Conservation (phyloP, 64 coral and sea anemone genomes). For the Montipora foliosa region DNA sequence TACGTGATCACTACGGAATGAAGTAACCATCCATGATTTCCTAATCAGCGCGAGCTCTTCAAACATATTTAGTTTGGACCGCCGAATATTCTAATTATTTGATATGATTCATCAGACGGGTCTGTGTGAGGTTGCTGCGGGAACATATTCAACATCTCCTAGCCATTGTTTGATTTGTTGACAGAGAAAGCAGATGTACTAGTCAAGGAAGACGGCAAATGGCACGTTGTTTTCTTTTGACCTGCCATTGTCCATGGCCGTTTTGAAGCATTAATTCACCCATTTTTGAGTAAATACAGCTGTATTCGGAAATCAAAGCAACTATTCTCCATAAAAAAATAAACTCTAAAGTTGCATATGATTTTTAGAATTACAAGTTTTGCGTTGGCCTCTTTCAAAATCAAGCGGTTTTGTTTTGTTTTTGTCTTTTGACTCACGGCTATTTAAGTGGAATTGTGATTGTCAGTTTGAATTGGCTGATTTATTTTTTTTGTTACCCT, state of each 20-base stretch:
- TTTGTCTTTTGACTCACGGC: neutral
- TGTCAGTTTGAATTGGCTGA: slow-evolving; percentile 53
- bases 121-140: slow-evolving; percentile 59
- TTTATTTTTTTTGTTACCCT: neutral
- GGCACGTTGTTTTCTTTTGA: slow-evolving; percentile 62
- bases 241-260: slow-evolving; percentile 61
- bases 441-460: slow-evolving; percentile 13
- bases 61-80: slow-evolving; percentile 32
- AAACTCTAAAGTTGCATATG: neutral
- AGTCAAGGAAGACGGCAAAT: slow-evolving; percentile 60
- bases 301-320: slow-evolving; percentile 73
- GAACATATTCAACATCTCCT: slow-evolving; percentile 6
- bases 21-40: neutral
- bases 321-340: neutral
- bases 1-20: neutral
- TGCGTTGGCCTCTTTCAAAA: neutral
- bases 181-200: slow-evolving; percentile 85
- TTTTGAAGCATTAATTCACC: slow-evolving; percentile 88
- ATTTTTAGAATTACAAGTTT: neutral
- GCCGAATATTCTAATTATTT: slow-evolving; percentile 57
- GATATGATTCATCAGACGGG: slow-evolving; percentile 66
- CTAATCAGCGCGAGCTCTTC: neutral
- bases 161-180: slow-evolving; percentile 75
- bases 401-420: neutral
- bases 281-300: slow-evolving; percentile 93